Conservation (phyloP, 2,113 vertebrate genomes). For the Petrocephalus microphthalmus region DNA sequence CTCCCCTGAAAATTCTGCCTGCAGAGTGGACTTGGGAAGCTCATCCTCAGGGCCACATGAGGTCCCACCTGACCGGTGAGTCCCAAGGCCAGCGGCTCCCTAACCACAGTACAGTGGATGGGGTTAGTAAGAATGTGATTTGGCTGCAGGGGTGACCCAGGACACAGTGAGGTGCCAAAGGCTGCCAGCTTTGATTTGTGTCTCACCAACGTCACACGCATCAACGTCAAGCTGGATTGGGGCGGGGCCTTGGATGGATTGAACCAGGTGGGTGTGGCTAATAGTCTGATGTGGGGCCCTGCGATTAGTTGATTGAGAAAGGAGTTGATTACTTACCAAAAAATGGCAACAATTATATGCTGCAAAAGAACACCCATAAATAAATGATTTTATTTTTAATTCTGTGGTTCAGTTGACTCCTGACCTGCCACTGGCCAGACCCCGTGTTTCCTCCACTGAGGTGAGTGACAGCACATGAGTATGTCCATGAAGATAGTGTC, state of each 20-base stretch:
- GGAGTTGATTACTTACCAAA: neutral
- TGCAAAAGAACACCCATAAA: neutral
- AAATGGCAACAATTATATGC: neutral
- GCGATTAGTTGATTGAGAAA: neutral
- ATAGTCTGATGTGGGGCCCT: neutral
- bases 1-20: neutral
- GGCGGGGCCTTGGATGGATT: neutral
- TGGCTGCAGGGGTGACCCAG: neutral
- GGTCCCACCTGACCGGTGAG: neutral
- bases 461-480: slow-evolving; percentile 50
- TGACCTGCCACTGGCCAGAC: slow-evolving; percentile 48
- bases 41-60: neutral
- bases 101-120: neutral
- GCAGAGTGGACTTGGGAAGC: neutral
- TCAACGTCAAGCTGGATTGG: neutral
- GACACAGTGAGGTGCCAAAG: neutral
- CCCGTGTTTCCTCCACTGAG: slow-evolving; percentile 71
- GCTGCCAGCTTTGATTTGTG: too few relatives aligned
- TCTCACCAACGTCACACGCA: too few relatives aligned
- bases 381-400: slow-evolving; percentile 16
- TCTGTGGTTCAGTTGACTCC: slow-evolving; percentile 40
- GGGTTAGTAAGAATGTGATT: neutral
- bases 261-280: neutral
- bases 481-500: neutral
- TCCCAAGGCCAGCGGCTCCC: neutral